A percentile compares a stretch with the other conserved stretches of the same genome.
Evolutionary conservation across 2,797 vertebrate species (phyloP).

Genomic region (Myotis daubentonii): DNA sequence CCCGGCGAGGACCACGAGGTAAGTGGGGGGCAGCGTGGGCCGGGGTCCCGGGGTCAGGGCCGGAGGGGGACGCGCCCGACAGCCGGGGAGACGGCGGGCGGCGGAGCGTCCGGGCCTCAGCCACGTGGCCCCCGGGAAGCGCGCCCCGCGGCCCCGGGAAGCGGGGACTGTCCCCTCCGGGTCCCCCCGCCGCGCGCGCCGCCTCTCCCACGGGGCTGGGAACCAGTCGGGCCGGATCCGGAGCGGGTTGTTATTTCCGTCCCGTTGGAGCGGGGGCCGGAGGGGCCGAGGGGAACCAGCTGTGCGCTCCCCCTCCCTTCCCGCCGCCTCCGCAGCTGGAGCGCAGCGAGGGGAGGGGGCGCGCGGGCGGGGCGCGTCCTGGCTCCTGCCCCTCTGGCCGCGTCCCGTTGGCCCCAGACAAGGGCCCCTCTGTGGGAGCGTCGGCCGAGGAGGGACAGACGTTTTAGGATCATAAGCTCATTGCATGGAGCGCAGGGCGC

Average conservation of each 20-base stretch:
- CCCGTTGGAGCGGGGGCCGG: not conserved
- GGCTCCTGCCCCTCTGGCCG: not conserved
- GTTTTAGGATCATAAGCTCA: conserved; percentile 50
- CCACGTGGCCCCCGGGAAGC: conserved; percentile 36
- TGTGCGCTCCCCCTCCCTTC: not conserved
- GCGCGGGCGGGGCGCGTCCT: not conserved
- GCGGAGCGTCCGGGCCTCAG: not conserved
- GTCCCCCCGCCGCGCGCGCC: not conserved
- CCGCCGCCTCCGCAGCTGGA: not conserved
- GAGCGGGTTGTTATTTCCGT: conserved; percentile 24
- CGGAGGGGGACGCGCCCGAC: not conserved
- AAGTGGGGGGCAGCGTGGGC: not conserved
- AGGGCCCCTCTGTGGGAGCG: conserved; percentile 49
- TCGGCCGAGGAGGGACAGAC: not conserved
- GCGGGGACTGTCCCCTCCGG: not conserved
- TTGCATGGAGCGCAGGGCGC: not conserved
- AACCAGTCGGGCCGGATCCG: conserved; percentile 49
- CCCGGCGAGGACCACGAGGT: conserved; percentile 28
- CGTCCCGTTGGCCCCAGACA: not conserved
- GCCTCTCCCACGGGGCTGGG: not conserved
- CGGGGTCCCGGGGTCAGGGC: not conserved
- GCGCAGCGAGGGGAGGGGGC: not conserved
- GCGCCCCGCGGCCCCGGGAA: rapidly evolving
- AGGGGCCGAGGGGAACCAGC: not conserved
- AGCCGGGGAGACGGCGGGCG: rapidly evolving